Base-by-base conservation (phyloP, 2,888 invertebrate species). In the Yponomeuta malinellus region DNA sequence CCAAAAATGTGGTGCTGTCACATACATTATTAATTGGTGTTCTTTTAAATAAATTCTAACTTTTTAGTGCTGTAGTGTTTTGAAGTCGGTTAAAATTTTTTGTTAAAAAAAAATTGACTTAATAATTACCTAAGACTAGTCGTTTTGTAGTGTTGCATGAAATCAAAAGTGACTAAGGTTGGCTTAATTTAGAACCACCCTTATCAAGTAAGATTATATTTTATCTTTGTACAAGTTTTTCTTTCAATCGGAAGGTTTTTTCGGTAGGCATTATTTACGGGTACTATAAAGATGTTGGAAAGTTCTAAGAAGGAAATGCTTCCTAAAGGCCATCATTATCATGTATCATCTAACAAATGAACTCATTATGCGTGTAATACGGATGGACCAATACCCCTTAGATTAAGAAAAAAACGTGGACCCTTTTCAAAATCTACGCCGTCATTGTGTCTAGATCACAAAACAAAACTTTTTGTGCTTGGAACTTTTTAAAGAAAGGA, bases 301-400 rank as follows among this genome's bases (percentile, higher is more conserved):
- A 2, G 43, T 71, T 71, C 71, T 68, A 63, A 71, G 71, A 71
- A 71, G 71, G 71, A 71, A 71, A 48, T 68, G 71, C 68, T 68
- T 59, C 68, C n/a, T 37, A 71, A 52, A 68, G 9, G 67, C 67
- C 67, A 23, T 23, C 23, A 23, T 23, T 23, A 23, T 23, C 23
- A 23, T 10, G 29, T 48, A 31, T 68, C 29, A 31, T 48, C 23
- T 52, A 68, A 52, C 52, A 68, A 68, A 52, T 10, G 9, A 48
- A 10, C 15, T n/a, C n/a, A 43, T 67, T 68, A 68, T 15, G 23
- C 68, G 43, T 68, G 43, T 68, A 65, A 65, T 29, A 65, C 65
- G 31, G 6, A 9, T 65, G 29, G 43, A 8, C 43, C 43, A 43
- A 43, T 43, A 43, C 43, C 9, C 43, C 31, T 29, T 29, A 65